Evolutionary conservation across 2,797 vertebrate genomes (phyloP), one percentile per base, ranked within the genome.

Genomic region (Cottoperca gobio): DNA sequence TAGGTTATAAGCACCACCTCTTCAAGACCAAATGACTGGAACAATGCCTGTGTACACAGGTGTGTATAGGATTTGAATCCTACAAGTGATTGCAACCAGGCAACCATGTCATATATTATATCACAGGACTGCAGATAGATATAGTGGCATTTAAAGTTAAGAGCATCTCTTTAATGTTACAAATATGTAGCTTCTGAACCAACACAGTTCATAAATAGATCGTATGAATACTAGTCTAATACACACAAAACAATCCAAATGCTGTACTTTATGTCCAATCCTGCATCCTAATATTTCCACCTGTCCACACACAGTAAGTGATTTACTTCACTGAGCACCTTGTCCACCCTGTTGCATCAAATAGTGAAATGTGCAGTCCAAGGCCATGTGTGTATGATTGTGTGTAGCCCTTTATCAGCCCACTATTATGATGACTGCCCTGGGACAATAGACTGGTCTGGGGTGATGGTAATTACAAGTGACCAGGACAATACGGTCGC

Each of bases 391-490:
- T 71, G 53, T 82, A 33, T 62, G 42, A 67, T 64, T 83, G 76
- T 78, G 77, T 80, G 53, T 55, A 79, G 49, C 52, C 79, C 79
- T 89, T 85, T 90, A 92, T 91, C 81, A 85, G 91, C 70, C 79
- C 76, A 88, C 88, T 92, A 92, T 92, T 92, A 91, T 92, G 82
- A 87, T 89, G 90, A 86, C 88, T 86, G 85, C 76, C 53, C 89
- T 81, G 73, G 90, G 83, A 95, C 94, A 95, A 95, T 92, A 88
- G 91, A 68, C 73, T 70, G 46, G 70, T 76, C 87, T 81, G 63
- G 79, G 72, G 77, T 90, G 93, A 95, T 85, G 86, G 33, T 94
- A 92, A 94, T 94, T 91, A 84, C 83, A 94, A 92, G 88, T 93
- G 94, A 94, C 91, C 69, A 90, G 77, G 84, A 93, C 92, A 94